Base-by-base conservation (phyloP, 2,113 vertebrate species). In the Progne subis region DNA sequence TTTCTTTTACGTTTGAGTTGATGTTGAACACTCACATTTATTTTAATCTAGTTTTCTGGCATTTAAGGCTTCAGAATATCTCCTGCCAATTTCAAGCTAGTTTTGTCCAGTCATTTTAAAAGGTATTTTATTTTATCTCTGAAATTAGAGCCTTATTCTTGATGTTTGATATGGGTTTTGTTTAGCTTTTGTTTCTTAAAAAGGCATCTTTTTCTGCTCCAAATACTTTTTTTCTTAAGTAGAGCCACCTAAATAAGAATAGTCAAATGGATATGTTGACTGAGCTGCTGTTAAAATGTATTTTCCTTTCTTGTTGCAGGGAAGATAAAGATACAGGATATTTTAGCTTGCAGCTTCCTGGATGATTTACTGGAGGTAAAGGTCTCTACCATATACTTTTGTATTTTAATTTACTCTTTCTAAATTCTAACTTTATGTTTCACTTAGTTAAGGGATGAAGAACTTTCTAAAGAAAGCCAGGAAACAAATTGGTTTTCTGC, bases 401-500 rank as follows among this genome's bases (percentile, higher is more conserved):
- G 18, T 55, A 55, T 94, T 87, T 88, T 68, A 85, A 19, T 94
- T 95, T 87, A 78, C n/a, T 88, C 8, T 90, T 95, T 64, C 67
- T 91, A 31, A 88, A 91, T 90, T 96, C 95, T 98, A 93, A 98
- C 28, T 86, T 41, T 90, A 5, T 88, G 94, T 86, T 97, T 96
- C 75, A 46, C 94, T 97, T 96, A 99, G 99, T 97, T 99, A 95
- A 98, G 99, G 96, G 99, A 99, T 95, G 99, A 99, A 96, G 99
- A 99, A 94, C 97, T 99, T 93, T 99, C 99, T 70, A 99, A 99
- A 96, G 99, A 99, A 97, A 99, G 99, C 98, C 99, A 99, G 97
- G 99, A 99, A 98, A 99, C 99, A 80, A 99, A 99, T 60, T 99
- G 99, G 99, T 99, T 99, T 98, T 99, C 99, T 61, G 99, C 99